Base-by-base conservation (phyloP, 2,113 vertebrate genomes). In the Condylura cristata region DNA sequence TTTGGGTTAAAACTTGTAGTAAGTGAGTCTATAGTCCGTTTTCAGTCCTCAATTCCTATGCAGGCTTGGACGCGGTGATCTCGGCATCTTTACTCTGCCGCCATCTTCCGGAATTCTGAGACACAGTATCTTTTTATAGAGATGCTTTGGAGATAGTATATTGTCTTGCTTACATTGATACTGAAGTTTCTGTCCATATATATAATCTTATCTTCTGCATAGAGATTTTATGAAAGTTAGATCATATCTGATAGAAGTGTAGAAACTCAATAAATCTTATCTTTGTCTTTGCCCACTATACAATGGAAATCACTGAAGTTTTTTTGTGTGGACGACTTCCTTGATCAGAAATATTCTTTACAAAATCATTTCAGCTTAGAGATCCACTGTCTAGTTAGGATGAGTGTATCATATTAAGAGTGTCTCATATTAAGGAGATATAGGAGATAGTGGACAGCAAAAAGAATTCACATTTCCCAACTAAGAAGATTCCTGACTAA, bases 341-440 rank as follows among this genome's bases (percentile, higher is more conserved):
- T 66, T 46, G 17, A 53, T 88, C 46, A 82, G 32, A 44, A 51
- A 16, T 71, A 41, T 58, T 37, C 41, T 92, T 83, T 14, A 39
- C 37, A 90, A 95, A 87, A 84, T 90, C 76, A 75, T 16, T 60
- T 80, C 14, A 76, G 37, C 17, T 60, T 65, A 32, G n/a, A 71
- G 39, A 95, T 68, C 11, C 86, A 60, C 88, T 61, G 22, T 71
- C 32, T 91, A 9, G 1, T 6, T 53, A 53, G 46, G 39, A 89
- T 82, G 44, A 9, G 44, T 9, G 3, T 80, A 85, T 3, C 9
- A 48, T 48, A 79, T 41, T 2, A 48, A 60, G 18, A 12, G 2
- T 32, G 6, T 48, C 12, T 48, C 32, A 3, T 24, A 51, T 48
- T 72, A 76, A 17, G 12, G 41, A 66, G 30, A 86, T 20, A 28